Conservation (phyloP, 2,888 invertebrate genomes). For the Drosophila mulleri region DNA sequence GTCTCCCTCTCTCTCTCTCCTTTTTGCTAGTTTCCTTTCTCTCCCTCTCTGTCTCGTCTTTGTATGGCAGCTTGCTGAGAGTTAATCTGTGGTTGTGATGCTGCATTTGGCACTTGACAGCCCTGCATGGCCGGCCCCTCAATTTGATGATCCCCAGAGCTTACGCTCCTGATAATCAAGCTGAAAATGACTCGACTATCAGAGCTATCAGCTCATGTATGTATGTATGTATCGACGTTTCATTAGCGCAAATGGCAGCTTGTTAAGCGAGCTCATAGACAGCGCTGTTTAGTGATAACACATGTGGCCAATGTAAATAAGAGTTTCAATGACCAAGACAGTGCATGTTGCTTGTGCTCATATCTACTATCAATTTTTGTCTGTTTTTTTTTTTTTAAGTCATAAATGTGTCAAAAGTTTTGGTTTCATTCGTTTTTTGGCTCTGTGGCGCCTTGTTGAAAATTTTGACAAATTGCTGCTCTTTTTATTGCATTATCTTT, state of each 20-base stretch:
- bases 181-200: slow-evolving; percentile 23
- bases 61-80: slow-evolving; percentile 30
- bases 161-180: slow-evolving; percentile 44
- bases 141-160: slow-evolving; percentile 32
- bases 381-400: background rate
- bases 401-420: background rate
- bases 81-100: slow-evolving; percentile 68
- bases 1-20: background rate
- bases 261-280: slow-evolving; percentile 12
- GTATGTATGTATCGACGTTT: slow-evolving; percentile 8
- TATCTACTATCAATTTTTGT: background rate
- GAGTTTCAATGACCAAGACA: slow-evolving; percentile 16
- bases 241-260: slow-evolving; percentile 28
- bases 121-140: slow-evolving; percentile 21
- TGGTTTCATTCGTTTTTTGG: background rate
- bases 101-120: slow-evolving; percentile 61
- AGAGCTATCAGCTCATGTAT: slow-evolving; percentile 7
- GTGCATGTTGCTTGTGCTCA: background rate
- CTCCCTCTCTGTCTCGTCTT: background rate
- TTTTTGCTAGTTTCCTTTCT: background rate
- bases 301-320: slow-evolving; percentile 8
- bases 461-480: background rate
- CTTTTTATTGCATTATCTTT: background rate
- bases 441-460: background rate
- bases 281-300: slow-evolving; percentile 25